Evolutionary conservation across 2,113 vertebrate species (phyloP), one percentile per base, ranked within the genome.

Genomic region (Poicephalus gulielmi): DNA sequence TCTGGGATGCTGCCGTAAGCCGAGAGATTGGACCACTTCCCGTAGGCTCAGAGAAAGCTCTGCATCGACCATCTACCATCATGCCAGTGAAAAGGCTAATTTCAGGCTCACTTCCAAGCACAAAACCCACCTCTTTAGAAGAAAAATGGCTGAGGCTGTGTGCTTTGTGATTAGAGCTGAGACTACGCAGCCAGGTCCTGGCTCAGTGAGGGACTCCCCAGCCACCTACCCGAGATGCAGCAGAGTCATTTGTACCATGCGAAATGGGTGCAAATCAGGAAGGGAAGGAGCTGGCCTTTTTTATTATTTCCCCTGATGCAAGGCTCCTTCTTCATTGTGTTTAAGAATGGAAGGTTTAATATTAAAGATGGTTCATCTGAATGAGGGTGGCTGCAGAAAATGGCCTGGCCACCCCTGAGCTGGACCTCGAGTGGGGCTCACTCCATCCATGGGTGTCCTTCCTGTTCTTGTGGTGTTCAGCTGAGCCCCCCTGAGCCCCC

Each of bases 21-120:
- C 0, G 25, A 28, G 93, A 62, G 92, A 7, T 91, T 94, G 96
- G 96, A 93, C 11, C 91, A 35, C 63, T 82, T 82, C 94, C 96
- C 90, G 57, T 57, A 76, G 92, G 0, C 87, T 88, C 85, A 2
- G 60, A 27, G 92, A 11, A 20, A 27, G 90, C 78, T 47, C 76
- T 0, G 3, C 68, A 90, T 6, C 44, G 35, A 60, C 93, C 92
- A 83, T 15, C 57, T 50, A 62, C 57, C 92, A 44, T 17, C 47
- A 2, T 18, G 37, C 78, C 93, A 46, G 67, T 3, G 62, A 89
- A 95, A 95, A 95, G 95, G 88, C 90, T 50, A 22, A 93, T 91
- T 85, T 19, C 90, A 86, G 94, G 92, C 90, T 92, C 20, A 27
- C 6, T 41, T 94, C 93, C 96, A 90, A 76, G 89, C 70, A 44